Evolutionary conservation across 2,888 invertebrate species (phyloP).

Genomic region (Itoplectis maculator): DNA sequence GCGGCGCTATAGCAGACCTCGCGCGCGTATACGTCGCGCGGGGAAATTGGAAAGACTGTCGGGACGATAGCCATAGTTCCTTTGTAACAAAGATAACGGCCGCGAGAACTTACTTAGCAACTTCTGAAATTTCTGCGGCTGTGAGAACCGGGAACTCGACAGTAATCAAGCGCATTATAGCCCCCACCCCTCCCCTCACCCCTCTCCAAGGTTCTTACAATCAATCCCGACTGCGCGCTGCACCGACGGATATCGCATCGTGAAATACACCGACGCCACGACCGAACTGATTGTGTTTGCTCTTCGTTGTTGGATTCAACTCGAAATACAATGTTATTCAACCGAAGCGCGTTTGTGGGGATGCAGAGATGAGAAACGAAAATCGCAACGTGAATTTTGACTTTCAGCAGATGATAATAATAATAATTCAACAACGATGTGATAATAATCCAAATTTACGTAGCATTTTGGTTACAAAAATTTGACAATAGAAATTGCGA

Average conservation of each 20-base stretch:
- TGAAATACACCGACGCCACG: background rate
- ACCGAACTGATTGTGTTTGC: background rate
- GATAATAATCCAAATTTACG: no score
- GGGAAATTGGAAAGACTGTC: conserved; percentile 29
- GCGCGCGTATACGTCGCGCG: background rate
- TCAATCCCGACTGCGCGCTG: background rate
- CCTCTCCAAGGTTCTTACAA: background rate
- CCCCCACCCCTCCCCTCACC: no score
- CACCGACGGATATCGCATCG: background rate
- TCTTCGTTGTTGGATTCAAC: background rate
- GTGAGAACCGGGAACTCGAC: background rate
- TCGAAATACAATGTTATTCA: no score
- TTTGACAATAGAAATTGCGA: no score
- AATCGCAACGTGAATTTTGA: no score
- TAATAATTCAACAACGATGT: no score
- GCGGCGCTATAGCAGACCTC: no score
- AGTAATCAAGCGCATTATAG: conserved; percentile 22
- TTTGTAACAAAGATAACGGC: conserved; percentile 21
- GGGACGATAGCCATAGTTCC: conserved; percentile 7
- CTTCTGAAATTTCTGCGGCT: conserved; percentile 24
- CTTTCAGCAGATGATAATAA: no score
- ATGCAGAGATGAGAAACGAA: no score
- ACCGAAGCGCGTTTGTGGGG: no score
- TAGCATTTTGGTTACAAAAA: no score
- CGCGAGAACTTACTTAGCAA: conserved; percentile 22